Conservation (phyloP, 2,888 invertebrate genomes). For the Muscina levida region DNA sequence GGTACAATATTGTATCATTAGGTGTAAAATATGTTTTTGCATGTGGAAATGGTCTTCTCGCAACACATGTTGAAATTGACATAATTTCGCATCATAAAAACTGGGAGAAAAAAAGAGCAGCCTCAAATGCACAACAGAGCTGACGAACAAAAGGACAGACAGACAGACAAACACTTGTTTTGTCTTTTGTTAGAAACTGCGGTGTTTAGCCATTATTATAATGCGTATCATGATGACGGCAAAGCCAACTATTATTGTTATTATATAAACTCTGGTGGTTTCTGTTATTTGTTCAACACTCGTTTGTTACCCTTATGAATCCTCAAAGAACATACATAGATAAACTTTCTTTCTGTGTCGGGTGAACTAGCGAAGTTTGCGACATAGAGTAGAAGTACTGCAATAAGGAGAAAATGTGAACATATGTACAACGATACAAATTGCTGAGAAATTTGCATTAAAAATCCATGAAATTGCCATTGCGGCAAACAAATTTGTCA, state of each 20-base stretch:
- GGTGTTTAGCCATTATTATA: conserved; percentile 58
- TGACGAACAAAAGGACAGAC: not conserved
- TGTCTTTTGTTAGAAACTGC: conserved; percentile 45
- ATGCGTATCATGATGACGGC: conserved; percentile 32
- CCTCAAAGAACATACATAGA: conserved; percentile 22
- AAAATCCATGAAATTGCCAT: conserved; percentile 70
- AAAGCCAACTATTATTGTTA: conserved; percentile 51
- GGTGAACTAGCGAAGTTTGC: conserved; percentile 9
- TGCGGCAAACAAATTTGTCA: conserved; percentile 69
- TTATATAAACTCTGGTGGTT: conserved; percentile 31
- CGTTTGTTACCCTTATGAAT: conserved; percentile 45
- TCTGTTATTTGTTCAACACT: not conserved
- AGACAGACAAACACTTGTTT: conserved; percentile 34
- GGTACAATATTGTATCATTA: conserved; percentile 66
- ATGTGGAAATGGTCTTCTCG: conserved; percentile 64
- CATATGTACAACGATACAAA: conserved; percentile 62
- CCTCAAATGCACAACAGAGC: not conserved
- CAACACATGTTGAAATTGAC: conserved; percentile 79
- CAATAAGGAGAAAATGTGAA: conserved; percentile 46
- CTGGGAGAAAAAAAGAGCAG: conserved; percentile 28
- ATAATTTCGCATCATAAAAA: conserved; percentile 72
- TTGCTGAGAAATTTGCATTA: conserved; percentile 67
- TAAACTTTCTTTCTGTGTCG: conserved; percentile 37
- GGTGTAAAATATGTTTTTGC: conserved; percentile 69
- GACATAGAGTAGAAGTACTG: conserved; percentile 1